Conservation (phyloP, 2,888 invertebrate genomes). For the Hydroisotoma schaefferi region DNA sequence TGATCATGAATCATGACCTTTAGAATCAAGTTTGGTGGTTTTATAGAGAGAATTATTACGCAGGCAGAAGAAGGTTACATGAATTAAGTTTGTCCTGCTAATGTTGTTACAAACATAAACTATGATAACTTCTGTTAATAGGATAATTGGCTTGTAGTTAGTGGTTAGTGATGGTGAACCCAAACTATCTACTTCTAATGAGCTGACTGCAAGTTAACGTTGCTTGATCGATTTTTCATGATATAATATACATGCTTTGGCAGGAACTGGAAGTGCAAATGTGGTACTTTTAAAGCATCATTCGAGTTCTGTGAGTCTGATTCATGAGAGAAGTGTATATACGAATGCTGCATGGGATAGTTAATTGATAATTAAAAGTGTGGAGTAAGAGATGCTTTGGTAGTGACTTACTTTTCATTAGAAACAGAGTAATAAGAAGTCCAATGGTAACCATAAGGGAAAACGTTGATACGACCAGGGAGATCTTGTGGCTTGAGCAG, state of each 20-base stretch:
- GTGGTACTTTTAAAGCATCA: too few species aligned
- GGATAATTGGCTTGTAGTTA: slow-evolving; percentile 1
- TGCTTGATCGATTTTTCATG: too few species aligned
- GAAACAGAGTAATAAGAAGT: slow-evolving; percentile 44
- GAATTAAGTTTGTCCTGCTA: not conserved
- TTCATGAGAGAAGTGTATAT: too few species aligned
- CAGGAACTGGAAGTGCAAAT: too few species aligned
- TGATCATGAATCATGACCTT: slow-evolving; percentile 2
- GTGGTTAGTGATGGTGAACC: not conserved
- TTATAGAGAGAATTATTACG: slow-evolving; percentile 1
- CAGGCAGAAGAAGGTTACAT: slow-evolving; percentile 1
- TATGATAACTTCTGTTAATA: too few species aligned
- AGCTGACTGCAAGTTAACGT: too few species aligned
- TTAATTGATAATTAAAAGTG: too few species aligned
- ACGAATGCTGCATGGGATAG: too few species aligned
- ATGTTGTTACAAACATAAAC: not conserved
- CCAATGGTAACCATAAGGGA: slow-evolving; percentile 48
- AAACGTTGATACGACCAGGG: slow-evolving; percentile 48
- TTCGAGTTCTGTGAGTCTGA: too few species aligned
- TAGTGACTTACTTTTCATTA: slow-evolving; percentile 47
- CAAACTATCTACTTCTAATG: too few species aligned
- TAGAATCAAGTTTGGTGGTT: slow-evolving; percentile 6
- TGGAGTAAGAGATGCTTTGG: not conserved
- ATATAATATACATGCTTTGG: too few species aligned
- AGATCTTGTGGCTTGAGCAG: slow-evolving; percentile 49